phyloP scores from a whole-genome alignment of 2,888 invertebrate genomes.

The Meloe dianella region DNA sequence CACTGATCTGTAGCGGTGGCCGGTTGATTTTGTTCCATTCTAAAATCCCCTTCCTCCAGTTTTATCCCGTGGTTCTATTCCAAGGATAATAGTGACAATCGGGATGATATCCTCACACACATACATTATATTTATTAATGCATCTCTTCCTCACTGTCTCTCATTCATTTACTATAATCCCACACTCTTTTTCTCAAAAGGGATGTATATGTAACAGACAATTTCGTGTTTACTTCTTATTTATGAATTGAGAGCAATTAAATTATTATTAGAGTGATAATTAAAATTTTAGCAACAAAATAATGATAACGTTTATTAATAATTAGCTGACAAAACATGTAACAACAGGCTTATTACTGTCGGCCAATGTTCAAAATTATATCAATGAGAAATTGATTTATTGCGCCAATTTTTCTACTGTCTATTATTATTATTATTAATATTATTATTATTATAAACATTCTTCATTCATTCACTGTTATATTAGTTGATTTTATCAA shows the following conservation, averaged over 20 bases:
- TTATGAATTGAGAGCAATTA: not conserved
- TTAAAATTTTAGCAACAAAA: conserved; percentile 9
- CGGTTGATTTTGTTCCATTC: conserved; percentile 33
- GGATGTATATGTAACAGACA: not conserved
- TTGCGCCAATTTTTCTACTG: not conserved
- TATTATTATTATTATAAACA: not conserved
- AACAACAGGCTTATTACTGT: conserved; percentile 6
- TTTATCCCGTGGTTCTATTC: conserved; percentile 1
- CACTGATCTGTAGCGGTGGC: conserved; percentile 31
- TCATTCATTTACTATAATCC: not conserved
- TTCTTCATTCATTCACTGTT: not conserved
- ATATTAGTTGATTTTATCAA: not conserved
- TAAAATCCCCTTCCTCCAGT: conserved; percentile 15
- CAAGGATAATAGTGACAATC: not conserved
- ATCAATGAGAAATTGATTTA: conserved; percentile 9
- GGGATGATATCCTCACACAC: not conserved
- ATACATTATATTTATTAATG: not conserved
- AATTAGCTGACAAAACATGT: conserved; percentile 4
- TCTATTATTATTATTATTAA: not conserved
- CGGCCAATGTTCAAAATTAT: conserved; percentile 11
- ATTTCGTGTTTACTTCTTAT: not conserved
- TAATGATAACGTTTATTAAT: conserved; percentile 8
- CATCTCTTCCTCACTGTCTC: no score
- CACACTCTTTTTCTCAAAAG: not conserved
- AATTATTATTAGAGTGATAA: conserved; percentile 10